Conservation (phyloP, 2,113 vertebrate genomes). For the Vulpes ferrilata region DNA sequence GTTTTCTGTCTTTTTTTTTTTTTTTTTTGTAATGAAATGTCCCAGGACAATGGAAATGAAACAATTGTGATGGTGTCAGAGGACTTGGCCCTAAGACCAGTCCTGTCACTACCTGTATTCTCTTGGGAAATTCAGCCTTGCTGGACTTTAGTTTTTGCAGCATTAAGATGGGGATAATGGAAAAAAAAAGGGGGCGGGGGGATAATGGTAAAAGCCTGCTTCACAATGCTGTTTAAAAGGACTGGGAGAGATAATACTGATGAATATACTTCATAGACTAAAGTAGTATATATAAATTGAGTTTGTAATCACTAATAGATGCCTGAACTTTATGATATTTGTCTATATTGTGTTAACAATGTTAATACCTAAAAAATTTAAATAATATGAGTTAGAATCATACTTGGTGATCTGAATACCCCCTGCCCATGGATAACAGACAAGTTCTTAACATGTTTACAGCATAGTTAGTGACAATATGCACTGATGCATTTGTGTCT, state of each 20-base stretch:
- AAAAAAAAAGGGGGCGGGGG: not conserved
- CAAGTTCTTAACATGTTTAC: constrained; percentile 6
- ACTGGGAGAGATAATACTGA: constrained; percentile 7
- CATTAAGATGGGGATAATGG: not conserved
- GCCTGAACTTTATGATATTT: constrained; percentile 20
- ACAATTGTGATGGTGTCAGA: not conserved
- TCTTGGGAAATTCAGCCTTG: constrained; percentile 30
- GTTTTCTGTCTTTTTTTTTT: constrained; percentile 3
- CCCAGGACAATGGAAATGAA: not conserved
- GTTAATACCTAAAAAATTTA: constrained; percentile 15
- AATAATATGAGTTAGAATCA: constrained; percentile 18
- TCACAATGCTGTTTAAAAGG: constrained; percentile 24
- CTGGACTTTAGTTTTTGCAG: constrained; percentile 42
- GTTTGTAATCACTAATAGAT: constrained; percentile 41
- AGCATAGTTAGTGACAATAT: constrained; percentile 12
- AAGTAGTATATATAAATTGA: not conserved
- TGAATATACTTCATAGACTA: constrained; percentile 27
- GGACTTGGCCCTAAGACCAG: not conserved
- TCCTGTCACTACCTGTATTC: not conserved
- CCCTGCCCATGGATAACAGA: not conserved
- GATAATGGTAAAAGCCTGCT: not conserved
- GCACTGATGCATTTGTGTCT: not conserved
- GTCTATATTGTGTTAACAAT: constrained; percentile 19
- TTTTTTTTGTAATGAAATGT: constrained; percentile 29
- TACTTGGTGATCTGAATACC: not conserved